Evolutionary conservation across 2,113 vertebrate genomes (phyloP).

Genomic region (Apteryx mantelli): DNA sequence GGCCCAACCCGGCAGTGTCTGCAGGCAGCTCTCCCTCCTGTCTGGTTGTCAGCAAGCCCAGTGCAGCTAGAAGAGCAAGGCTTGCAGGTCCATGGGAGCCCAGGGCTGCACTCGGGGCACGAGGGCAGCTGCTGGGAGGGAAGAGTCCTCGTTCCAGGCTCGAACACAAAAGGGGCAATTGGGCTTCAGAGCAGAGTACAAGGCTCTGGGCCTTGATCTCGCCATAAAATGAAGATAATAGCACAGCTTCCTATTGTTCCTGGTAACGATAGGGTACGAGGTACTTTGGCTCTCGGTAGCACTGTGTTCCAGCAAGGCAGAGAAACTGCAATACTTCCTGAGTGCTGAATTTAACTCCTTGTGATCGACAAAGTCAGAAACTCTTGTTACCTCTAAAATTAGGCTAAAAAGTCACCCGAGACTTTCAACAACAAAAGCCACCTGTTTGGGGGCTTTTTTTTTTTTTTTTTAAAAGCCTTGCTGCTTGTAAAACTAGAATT

Average conservation of each 20-base stretch:
- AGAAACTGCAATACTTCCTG: neutral
- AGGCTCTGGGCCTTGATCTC: neutral
- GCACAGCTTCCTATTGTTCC: neutral
- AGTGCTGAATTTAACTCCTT: neutral
- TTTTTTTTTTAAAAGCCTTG: neutral
- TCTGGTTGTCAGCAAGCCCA: neutral
- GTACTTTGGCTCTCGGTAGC: neutral
- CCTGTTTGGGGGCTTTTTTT: neutral
- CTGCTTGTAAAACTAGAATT: constrained; percentile 35
- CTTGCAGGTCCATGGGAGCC: neutral
- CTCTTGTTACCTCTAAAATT: neutral
- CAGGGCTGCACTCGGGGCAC: neutral
- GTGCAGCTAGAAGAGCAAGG: neutral
- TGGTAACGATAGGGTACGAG: neutral
- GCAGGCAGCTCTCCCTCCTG: neutral
- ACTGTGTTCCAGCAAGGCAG: neutral
- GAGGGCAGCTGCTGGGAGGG: neutral
- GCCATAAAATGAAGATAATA: neutral
- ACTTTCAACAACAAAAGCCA: neutral
- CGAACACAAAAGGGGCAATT: neutral
- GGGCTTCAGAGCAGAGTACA: neutral
- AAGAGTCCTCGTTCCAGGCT: neutral
- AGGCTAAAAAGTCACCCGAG: neutral
- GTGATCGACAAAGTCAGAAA: neutral
- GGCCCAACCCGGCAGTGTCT: neutral